Conservation (phyloP, 2,113 vertebrate species). For the Microcebus tavaratra region DNA sequence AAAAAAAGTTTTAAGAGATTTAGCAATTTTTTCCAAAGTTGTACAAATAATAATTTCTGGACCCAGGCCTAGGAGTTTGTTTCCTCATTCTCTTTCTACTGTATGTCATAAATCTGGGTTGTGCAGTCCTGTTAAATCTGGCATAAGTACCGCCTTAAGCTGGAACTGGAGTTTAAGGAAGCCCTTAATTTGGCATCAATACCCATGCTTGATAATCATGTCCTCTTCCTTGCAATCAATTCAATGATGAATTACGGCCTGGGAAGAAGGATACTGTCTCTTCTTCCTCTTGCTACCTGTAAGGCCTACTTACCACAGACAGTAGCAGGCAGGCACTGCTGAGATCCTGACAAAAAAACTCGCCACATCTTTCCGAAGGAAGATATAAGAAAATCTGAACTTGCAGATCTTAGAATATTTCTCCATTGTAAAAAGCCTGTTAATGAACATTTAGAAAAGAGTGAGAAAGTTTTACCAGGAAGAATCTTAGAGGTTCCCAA, state of each 20-base stretch:
- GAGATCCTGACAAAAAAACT: not conserved
- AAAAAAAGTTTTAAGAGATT: not conserved
- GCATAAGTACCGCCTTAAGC: not conserved
- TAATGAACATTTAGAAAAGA: not conserved
- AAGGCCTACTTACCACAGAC: not conserved
- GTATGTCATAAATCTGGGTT: not conserved
- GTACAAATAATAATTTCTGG: not conserved
- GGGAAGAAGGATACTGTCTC: not conserved
- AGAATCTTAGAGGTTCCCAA: slow-evolving; percentile 15
- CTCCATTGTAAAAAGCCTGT: not conserved
- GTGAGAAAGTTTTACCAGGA: not conserved
- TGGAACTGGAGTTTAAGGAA: not conserved
- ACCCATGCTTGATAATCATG: not conserved
- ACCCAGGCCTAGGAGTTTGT: not conserved
- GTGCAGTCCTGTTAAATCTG: not conserved
- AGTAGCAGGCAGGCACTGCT: too few species aligned
- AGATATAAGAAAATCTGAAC: not conserved
- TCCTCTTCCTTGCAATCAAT: not conserved
- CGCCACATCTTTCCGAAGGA: not conserved
- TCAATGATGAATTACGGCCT: not conserved
- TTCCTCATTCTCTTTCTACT: not conserved
- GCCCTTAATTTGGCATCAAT: not conserved
- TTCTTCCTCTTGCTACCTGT: not conserved
- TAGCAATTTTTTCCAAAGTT: not conserved
- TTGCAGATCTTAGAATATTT: not conserved